phyloP scores from a whole-genome alignment of 2,113 vertebrate species.

The Malaclemys terrapin region DNA sequence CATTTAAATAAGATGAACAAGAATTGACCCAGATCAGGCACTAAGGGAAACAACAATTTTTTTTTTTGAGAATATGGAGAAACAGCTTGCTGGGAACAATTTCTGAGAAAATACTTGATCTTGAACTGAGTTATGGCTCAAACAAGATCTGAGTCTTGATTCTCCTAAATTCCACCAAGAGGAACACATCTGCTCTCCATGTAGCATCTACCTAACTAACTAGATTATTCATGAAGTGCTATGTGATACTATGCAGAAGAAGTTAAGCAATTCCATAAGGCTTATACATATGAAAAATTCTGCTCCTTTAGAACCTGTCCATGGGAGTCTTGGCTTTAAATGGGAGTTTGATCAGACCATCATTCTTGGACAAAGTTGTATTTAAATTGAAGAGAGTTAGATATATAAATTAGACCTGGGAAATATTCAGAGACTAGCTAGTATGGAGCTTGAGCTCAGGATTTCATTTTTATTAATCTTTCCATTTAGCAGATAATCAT shows the following conservation, averaged over 20 bases:
- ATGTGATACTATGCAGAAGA: background rate
- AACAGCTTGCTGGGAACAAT: background rate
- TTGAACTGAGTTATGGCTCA: background rate
- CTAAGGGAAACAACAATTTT: background rate
- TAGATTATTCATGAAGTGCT: background rate
- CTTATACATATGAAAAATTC: background rate
- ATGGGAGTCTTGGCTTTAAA: background rate
- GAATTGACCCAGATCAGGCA: background rate
- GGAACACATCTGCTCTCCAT: background rate
- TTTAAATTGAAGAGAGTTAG: background rate
- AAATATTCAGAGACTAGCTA: background rate
- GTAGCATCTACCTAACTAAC: background rate
- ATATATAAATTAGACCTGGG: no score
- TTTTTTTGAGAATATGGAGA: background rate
- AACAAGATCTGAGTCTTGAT: background rate
- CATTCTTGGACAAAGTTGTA: background rate
- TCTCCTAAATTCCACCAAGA: background rate
- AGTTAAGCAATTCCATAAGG: background rate
- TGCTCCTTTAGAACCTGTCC: background rate
- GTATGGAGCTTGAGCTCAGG: background rate
- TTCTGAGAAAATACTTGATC: background rate
- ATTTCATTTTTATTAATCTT: background rate
- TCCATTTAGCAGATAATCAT: background rate
- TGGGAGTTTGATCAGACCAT: background rate
- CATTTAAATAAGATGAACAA: background rate